Base-by-base conservation (phyloP, 1,140 invertebrate genomes). In the Frieseomelitta varia region DNA sequence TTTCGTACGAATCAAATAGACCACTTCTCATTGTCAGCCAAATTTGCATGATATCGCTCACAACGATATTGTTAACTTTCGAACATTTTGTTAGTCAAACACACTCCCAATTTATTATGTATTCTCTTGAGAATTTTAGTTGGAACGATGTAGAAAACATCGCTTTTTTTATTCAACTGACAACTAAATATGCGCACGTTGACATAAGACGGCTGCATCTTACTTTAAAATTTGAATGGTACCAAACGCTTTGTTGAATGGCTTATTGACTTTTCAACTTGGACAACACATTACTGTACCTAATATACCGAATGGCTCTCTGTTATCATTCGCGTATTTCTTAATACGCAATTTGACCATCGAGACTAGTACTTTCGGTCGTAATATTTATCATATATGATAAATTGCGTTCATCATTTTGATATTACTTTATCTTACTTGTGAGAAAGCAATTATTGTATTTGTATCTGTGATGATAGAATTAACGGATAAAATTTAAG, bases 191-290 rank as follows among this genome's bases (percentile, higher is more conserved):
- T 15, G 11, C 2, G 11, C 11, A n/a, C 6, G n/a, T 39, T 53
- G 71, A 65, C 47, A 47, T 53, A 75, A 63, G 58, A 24, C 34
- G 34, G 14, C 6, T 15, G 56, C 65, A 81, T 73, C 27, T 74
- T 81, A 74, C 71, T 65, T 81, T 81, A 39, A 75, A 81, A 81
- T 81, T 80, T 61, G 24, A 80, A 74, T 27, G 3, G 4, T 73
- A 24, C 19, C 3, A 34, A 61, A 53, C 10, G 21, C 53, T 65
- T 61, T 81, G 39, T 81, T 53, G 56, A n/a, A 74, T 65, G 15
- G 0, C 69, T 81, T 74, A 73, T 53, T 81, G 79, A 53, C 34
- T 53, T 81, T 55, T 39, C 24, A 56, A 47, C 53, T 69, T 27
- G 77, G 39, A n/a, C 24, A 21, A 51, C 14, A 63, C 6, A 24